Percentiles rank a stretch among this genome's conserved stretches.
These are phyloP conservation scores for Elanus axillaris DNA, from an alignment of 2,113 vertebrate genomes.

Conservation along the genomic window DNA sequence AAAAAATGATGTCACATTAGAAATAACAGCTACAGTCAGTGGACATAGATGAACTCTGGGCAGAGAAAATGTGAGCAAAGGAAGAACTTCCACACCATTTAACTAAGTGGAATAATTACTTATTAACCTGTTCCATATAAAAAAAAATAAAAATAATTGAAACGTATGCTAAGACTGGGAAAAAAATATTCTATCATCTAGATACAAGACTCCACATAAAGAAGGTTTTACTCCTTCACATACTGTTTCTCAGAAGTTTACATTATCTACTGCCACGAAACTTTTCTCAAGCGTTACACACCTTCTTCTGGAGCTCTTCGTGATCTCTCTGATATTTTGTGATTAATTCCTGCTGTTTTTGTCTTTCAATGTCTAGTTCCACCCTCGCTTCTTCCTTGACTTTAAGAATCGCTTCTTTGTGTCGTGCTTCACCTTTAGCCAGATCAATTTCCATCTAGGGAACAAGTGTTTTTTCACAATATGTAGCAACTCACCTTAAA, in stretches of 20 bases:
- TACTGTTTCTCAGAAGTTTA: neutral
- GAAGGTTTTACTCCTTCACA: neutral
- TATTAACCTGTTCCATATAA: neutral
- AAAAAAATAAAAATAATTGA: too few relatives aligned
- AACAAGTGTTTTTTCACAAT: neutral
- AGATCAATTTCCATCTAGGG: slow-evolving; percentile 74
- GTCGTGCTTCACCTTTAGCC: slow-evolving; percentile 68
- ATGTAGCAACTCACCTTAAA: neutral
- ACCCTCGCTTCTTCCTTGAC: slow-evolving; percentile 73
- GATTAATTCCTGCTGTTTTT: slow-evolving; percentile 80
- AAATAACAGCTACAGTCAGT: neutral
- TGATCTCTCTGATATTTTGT: slow-evolving; percentile 72
- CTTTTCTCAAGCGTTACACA: neutral
- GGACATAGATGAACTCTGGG: neutral
- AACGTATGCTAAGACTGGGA: neutral
- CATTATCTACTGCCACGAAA: neutral
- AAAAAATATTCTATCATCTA: neutral
- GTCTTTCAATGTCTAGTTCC: slow-evolving; percentile 77
- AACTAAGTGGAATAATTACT: neutral
- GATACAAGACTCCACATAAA: too few relatives aligned
- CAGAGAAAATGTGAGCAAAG: neutral
- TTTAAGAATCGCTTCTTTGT: slow-evolving; percentile 71
- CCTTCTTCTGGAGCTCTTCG: slow-evolving; percentile 78
- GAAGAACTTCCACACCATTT: neutral
- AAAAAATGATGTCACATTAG: neutral